Evolutionary conservation across 2,113 vertebrate species (phyloP).

Genomic region (Varanus salvator): DNA sequence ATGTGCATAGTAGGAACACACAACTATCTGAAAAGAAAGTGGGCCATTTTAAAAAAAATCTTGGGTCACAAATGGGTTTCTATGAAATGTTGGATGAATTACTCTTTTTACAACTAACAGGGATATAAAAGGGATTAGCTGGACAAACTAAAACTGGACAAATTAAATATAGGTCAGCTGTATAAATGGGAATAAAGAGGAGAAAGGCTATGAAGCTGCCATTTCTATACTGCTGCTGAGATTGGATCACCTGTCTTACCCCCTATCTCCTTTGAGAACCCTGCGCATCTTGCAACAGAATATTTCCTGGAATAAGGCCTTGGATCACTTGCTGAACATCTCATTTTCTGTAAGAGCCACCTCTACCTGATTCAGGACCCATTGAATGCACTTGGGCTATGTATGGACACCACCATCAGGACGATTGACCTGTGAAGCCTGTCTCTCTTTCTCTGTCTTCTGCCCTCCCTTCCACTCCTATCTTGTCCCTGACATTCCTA

Average conservation of each 20-base stretch:
- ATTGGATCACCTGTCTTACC: background rate
- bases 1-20: slow-evolving; percentile 71
- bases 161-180: background rate
- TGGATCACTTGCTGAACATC: background rate
- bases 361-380: background rate
- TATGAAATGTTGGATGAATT: background rate
- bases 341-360: background rate
- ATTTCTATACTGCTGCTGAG: background rate
- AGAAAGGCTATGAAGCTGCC: too few species aligned
- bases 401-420: too few species aligned
- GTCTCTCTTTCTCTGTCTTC: too few species aligned
- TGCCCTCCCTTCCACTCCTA: too few species aligned
- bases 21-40: slow-evolving; percentile 49
- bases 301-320: background rate
- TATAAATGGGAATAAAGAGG: background rate
- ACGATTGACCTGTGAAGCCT: too few species aligned
- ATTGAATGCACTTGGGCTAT: too few species aligned
- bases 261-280: background rate
- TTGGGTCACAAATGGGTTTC: slow-evolving; percentile 14
- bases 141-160: background rate
- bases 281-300: background rate
- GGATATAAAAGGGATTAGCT: background rate
- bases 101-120: background rate
- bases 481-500: too few species aligned
- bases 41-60: background rate